Percentiles rank a stretch among this genome's conserved stretches.
Evolutionary conservation across 92 coral and sea anemone genomes (phyloP).

Genomic region (Meandrina meandrites): DNA sequence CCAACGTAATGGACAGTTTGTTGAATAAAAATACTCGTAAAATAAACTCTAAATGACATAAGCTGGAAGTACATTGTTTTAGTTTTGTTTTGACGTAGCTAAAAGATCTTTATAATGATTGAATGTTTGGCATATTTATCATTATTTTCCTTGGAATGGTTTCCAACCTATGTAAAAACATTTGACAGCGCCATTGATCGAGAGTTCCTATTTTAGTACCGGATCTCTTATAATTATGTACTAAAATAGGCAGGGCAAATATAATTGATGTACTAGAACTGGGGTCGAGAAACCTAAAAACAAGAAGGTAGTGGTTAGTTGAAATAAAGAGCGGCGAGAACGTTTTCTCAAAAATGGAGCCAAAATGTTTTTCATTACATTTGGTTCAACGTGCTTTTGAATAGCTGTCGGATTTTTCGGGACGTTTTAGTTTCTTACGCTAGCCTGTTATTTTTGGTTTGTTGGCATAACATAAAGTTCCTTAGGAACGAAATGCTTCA

Average conservation of each 20-base stretch:
- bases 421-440: too few relatives aligned
- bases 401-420: too few relatives aligned
- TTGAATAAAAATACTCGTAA: not conserved
- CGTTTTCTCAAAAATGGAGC: too few relatives aligned
- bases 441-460: too few relatives aligned
- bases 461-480: too few relatives aligned
- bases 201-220: not conserved
- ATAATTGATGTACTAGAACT: not conserved
- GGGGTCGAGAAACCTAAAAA: not conserved
- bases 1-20: not conserved
- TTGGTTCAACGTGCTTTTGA: too few relatives aligned
- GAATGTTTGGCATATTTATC: not conserved
- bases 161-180: not conserved
- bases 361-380: too few relatives aligned
- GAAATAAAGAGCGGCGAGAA: not conserved
- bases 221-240: not conserved
- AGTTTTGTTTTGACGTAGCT: not conserved
- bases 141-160: not conserved
- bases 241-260: not conserved
- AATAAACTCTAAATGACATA: conserved; percentile 15
- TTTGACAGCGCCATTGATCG: not conserved
- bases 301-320: not conserved
- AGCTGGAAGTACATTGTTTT: not conserved
- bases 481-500: too few relatives aligned
- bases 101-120: not conserved